Evolutionary conservation across 1,140 invertebrate genomes (phyloP).

Genomic region (Drosophila orena): DNA sequence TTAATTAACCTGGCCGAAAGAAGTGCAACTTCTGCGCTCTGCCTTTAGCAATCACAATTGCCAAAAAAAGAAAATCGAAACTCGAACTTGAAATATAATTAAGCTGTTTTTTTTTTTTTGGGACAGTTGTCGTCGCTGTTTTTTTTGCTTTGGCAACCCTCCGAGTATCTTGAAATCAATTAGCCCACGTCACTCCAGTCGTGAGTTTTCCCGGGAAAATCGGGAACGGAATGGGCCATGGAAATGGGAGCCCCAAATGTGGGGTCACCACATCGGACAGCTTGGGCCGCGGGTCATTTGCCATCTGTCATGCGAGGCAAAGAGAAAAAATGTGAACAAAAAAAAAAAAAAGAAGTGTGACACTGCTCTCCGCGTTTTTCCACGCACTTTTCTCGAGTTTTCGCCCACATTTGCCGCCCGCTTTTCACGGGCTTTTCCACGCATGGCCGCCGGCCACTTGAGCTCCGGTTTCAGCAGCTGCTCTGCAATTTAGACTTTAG

Average conservation of each 20-base stretch:
- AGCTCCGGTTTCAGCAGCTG: conserved; percentile 27
- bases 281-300: conserved; percentile 18
- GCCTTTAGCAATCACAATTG: conserved; percentile 62
- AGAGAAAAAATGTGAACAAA: not conserved
- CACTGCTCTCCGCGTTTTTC: conserved; percentile 5
- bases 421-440: conserved; percentile 22
- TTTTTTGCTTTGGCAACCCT: conserved; percentile 23
- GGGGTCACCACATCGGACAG: conserved; percentile 22
- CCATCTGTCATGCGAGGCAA: conserved; percentile 12
- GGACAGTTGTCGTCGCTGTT: conserved; percentile 18
- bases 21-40: conserved; percentile 20
- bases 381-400: not conserved
- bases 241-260: not conserved
- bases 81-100: conserved; percentile 69
- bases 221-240: not conserved
- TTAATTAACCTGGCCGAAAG: conserved; percentile 68
- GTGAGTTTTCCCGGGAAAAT: not conserved
- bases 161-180: conserved; percentile 67
- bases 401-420: not conserved
- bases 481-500: conserved; percentile 36
- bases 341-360: conserved; percentile 21
- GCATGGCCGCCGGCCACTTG: conserved; percentile 27
- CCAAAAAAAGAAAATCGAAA: conserved; percentile 62
- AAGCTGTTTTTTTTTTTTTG: conserved; percentile 54
- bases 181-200: conserved; percentile 54